Evolutionary conservation across 2,113 vertebrate species (phyloP).

Genomic region (Lasiurus cinereus): DNA sequence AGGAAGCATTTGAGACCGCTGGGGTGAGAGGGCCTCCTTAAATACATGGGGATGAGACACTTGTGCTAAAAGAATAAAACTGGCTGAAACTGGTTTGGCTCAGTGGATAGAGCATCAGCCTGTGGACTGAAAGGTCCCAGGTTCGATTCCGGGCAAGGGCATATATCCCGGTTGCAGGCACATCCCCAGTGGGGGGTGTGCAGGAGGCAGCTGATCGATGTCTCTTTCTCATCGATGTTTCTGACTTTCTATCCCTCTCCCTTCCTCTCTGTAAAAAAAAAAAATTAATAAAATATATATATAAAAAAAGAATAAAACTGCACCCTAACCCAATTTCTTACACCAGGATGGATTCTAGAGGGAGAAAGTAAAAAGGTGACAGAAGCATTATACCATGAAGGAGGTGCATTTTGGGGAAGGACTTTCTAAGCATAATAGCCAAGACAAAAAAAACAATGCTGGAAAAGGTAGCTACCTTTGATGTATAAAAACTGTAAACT

Average conservation of each 20-base stretch:
- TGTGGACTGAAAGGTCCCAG: too few relatives aligned
- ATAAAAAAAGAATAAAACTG: background rate
- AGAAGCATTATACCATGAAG: background rate
- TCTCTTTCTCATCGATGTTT: too few relatives aligned
- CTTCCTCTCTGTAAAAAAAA: background rate
- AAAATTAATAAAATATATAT: too few relatives aligned
- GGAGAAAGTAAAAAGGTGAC: slow-evolving; percentile 1
- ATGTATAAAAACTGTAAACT: background rate
- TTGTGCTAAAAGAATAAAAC: background rate
- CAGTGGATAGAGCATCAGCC: too few relatives aligned
- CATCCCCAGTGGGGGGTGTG: too few relatives aligned
- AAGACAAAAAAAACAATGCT: background rate
- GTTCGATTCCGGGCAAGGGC: too few relatives aligned
- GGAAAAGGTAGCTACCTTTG: background rate
- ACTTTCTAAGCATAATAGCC: background rate
- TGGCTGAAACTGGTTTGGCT: background rate
- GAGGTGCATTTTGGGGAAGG: background rate
- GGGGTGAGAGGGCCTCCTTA: background rate
- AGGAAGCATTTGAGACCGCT: background rate
- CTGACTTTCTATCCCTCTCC: too few relatives aligned
- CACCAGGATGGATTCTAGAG: background rate
- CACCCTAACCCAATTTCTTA: background rate
- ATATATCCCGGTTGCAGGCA: too few relatives aligned
- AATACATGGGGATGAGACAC: background rate
- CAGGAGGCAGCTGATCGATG: too few relatives aligned